Percentiles rank a stretch among this genome's conserved stretches.
Conservation (phyloP, 2,888 invertebrate genomes). For the Andrena fulva region DNA sequence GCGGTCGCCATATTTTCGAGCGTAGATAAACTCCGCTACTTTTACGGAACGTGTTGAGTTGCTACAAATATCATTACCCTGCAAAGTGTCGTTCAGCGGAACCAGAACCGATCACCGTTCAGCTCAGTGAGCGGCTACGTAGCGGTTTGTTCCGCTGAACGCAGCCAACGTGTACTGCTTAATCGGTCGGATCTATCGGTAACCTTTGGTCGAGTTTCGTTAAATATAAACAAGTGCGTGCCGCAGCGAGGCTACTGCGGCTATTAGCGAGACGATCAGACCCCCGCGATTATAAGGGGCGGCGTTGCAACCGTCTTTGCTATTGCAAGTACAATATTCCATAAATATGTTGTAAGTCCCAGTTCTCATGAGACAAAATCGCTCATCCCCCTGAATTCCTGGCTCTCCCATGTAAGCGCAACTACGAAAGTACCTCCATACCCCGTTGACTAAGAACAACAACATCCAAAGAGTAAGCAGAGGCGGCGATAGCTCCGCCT, state of each 20-base stretch:
- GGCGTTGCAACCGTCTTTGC: conserved; percentile 95
- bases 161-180: conserved; percentile 31
- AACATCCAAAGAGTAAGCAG: conserved; percentile 23
- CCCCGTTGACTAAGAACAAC: conserved; percentile 90
- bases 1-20: too few species aligned
- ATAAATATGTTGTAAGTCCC: conserved; percentile 97
- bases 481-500: not conserved
- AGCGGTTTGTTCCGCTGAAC: too few species aligned
- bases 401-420: conserved; percentile 97
- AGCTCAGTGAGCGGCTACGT: too few species aligned
- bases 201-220: conserved; percentile 57
- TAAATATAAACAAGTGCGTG: conserved; percentile 49
- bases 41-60: too few species aligned
- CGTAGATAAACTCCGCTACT: too few species aligned
- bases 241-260: conserved; percentile 59
- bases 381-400: conserved; percentile 95
- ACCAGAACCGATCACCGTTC: too few species aligned
- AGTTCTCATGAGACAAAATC: conserved; percentile 95
- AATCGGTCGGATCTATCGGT: conserved; percentile 46
- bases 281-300: conserved; percentile 82
- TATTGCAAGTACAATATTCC: conserved; percentile 97
- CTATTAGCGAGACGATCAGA: conserved; percentile 59
- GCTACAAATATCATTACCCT: too few species aligned
- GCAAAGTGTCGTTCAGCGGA: too few species aligned
- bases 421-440: conserved; percentile 94